A percentile compares a stretch with the other conserved stretches of the same genome.
Evolutionary conservation across 2,797 vertebrate genomes (phyloP).

Genomic region (Helarctos malayanus): DNA sequence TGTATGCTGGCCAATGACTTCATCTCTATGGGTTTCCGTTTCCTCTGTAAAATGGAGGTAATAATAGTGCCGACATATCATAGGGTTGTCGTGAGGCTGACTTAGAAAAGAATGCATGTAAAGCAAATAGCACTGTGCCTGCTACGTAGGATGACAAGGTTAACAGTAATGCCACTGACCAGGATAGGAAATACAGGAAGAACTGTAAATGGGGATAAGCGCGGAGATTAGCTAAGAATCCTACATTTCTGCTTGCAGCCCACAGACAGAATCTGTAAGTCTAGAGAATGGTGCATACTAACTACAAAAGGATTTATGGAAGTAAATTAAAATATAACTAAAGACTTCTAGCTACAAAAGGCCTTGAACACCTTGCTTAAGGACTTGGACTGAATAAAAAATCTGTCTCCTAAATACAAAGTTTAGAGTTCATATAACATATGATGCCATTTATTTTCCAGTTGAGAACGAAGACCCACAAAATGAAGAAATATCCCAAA

Average conservation of each 20-base stretch:
- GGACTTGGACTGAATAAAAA: not conserved
- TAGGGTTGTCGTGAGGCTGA: not conserved
- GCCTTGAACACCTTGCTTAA: not conserved
- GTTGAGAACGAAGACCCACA: not conserved
- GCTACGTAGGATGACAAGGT: not conserved
- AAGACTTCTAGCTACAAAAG: not conserved
- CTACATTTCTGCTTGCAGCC: not conserved
- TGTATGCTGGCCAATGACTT: not conserved
- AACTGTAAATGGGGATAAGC: not conserved
- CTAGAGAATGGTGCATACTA: not conserved
- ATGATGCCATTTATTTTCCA: not conserved
- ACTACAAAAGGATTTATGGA: not conserved
- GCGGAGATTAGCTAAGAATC: not conserved
- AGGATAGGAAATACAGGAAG: not conserved
- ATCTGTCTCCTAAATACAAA: not conserved
- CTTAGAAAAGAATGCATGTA: not conserved
- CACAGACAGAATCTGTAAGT: not conserved
- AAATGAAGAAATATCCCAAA: constrained; percentile 22
- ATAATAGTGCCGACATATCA: not conserved
- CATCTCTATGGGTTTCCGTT: not conserved
- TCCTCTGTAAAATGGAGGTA: not conserved
- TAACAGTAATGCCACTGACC: not conserved
- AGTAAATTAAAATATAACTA: not conserved
- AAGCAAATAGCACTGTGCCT: not conserved
- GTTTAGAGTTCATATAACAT: not conserved